A percentile compares a stretch with the other conserved stretches of the same genome.
phyloP scores from a whole-genome alignment of 2,113 vertebrate species.

The Apistogramma diplotaenia region DNA sequence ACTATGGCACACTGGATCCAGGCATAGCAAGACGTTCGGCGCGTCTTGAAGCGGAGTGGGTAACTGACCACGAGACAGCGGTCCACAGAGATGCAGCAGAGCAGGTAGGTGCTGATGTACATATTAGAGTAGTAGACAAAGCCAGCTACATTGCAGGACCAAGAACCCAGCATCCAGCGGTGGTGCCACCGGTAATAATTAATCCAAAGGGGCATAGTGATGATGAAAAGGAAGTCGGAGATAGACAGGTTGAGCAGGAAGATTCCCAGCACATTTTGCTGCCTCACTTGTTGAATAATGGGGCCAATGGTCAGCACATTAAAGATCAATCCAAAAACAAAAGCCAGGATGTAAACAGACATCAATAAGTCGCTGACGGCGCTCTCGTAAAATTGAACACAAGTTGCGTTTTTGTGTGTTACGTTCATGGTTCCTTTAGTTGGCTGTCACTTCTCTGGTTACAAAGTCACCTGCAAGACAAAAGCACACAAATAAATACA shows the following conservation, averaged over 20 bases:
- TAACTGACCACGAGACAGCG: slow-evolving; percentile 76
- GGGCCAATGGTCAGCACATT: slow-evolving; percentile 75
- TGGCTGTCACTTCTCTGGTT: not conserved
- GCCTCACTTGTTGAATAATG: slow-evolving; percentile 72
- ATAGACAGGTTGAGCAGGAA: slow-evolving; percentile 76
- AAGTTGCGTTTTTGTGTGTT: not conserved
- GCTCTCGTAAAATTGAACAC: slow-evolving; percentile 43
- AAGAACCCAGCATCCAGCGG: slow-evolving; percentile 57
- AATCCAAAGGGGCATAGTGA: slow-evolving; percentile 82
- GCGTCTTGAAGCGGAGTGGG: slow-evolving; percentile 66
- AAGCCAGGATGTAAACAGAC: slow-evolving; percentile 72
- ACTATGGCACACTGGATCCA: slow-evolving; percentile 63
- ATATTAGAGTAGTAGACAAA: slow-evolving; percentile 83
- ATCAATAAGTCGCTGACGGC: slow-evolving; percentile 66
- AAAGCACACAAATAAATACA: not conserved
- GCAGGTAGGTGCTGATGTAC: slow-evolving; percentile 80
- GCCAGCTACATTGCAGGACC: slow-evolving; percentile 71
- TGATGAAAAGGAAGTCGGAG: slow-evolving; percentile 76
- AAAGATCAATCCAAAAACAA: slow-evolving; percentile 72
- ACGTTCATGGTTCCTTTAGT: slow-evolving; percentile 22
- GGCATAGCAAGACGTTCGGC: slow-evolving; percentile 60
- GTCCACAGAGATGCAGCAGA: slow-evolving; percentile 82
- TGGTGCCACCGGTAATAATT: slow-evolving; percentile 75
- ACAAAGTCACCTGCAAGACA: slow-evolving; percentile 28
- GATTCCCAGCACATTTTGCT: slow-evolving; percentile 75